Evolutionary conservation across 2,888 invertebrate genomes (phyloP).

Genomic region (Drosophila vallismaia): DNA sequence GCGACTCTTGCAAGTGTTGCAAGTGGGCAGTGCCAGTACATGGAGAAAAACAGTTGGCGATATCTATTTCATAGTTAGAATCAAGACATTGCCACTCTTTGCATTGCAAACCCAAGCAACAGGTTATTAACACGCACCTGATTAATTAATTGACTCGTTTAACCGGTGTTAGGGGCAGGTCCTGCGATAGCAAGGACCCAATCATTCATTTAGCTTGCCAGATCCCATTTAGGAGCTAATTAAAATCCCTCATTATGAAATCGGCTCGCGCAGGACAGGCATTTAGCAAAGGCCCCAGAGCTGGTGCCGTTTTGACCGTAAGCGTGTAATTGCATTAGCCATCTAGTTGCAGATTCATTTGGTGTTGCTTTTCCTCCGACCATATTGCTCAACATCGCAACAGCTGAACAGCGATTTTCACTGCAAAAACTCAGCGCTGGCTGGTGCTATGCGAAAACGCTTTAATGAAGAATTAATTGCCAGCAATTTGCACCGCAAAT

Average conservation of each 20-base stretch:
- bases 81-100: too few relatives aligned
- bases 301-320: conserved; percentile 69
- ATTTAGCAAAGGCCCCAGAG: conserved; percentile 28
- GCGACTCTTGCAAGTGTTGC: conserved; percentile 4
- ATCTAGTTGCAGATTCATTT: conserved; percentile 26
- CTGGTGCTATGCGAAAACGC: conserved; percentile 80
- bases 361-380: conserved; percentile 17
- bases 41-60: neutral
- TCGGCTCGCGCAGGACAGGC: conserved; percentile 49
- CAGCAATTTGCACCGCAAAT: conserved; percentile 82
- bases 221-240: conserved; percentile 73
- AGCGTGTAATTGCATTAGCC: conserved; percentile 79
- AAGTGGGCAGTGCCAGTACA: conserved; percentile 30
- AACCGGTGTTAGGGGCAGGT: conserved; percentile 31
- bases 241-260: conserved; percentile 79
- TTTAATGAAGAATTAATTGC: conserved; percentile 83
- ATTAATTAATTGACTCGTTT: conserved; percentile 72
- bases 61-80: too few relatives aligned
- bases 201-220: conserved; percentile 34
- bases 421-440: conserved; percentile 48
- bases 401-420: conserved; percentile 68
- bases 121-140: conserved; percentile 68
- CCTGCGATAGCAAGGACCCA: conserved; percentile 1
- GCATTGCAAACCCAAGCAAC: conserved; percentile 59
- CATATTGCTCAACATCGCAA: conserved; percentile 53